Evolutionary conservation across 1,140 invertebrate genomes (phyloP).

Genomic region (Phenacoccus solenopsis): DNA sequence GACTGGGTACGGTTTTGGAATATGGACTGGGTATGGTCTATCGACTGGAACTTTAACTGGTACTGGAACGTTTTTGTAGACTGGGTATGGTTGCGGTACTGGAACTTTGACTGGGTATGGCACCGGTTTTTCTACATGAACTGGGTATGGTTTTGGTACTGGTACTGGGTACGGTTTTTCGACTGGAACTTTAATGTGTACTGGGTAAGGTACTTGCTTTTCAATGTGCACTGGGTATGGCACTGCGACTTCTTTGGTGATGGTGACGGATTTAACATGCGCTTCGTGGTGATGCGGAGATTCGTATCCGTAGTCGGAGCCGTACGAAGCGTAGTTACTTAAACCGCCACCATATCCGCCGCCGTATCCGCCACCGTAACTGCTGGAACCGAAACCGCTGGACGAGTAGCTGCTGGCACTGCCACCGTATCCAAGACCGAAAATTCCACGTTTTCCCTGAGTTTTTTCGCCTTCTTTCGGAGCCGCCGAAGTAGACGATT

Average conservation of each 20-base stretch:
- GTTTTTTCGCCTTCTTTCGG: slow-evolving; percentile 2
- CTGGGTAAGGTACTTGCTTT: slow-evolving; percentile 25
- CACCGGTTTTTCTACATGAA: slow-evolving; percentile 31
- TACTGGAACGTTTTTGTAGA: slow-evolving; percentile 27
- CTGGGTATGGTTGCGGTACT: slow-evolving; percentile 27
- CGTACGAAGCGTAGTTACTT: slow-evolving; percentile 22
- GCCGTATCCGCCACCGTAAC: background rate
- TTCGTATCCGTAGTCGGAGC: slow-evolving; percentile 20
- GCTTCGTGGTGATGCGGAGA: slow-evolving; percentile 16
- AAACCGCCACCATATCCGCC: background rate
- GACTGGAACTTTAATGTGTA: slow-evolving; percentile 24
- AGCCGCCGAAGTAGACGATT: background rate
- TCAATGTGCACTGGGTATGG: slow-evolving; percentile 24
- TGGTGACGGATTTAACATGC: slow-evolving; percentile 24
- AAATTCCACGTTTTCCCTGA: slow-evolving; percentile 21
- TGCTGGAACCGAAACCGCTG: slow-evolving; percentile 13
- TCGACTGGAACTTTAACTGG: slow-evolving; percentile 48
- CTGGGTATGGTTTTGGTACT: slow-evolving; percentile 31
- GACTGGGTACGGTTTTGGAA: slow-evolving; percentile 34
- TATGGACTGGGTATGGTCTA: slow-evolving; percentile 43
- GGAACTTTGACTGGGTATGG: slow-evolving; percentile 37
- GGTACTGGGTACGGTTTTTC: slow-evolving; percentile 27
- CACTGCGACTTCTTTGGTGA: slow-evolving; percentile 24
- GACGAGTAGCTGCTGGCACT: slow-evolving; percentile 18
- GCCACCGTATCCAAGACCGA: slow-evolving; percentile 38